Evolutionary conservation across 2,888 invertebrate genomes (phyloP).

Genomic region (Drosophila kuntzei): DNA sequence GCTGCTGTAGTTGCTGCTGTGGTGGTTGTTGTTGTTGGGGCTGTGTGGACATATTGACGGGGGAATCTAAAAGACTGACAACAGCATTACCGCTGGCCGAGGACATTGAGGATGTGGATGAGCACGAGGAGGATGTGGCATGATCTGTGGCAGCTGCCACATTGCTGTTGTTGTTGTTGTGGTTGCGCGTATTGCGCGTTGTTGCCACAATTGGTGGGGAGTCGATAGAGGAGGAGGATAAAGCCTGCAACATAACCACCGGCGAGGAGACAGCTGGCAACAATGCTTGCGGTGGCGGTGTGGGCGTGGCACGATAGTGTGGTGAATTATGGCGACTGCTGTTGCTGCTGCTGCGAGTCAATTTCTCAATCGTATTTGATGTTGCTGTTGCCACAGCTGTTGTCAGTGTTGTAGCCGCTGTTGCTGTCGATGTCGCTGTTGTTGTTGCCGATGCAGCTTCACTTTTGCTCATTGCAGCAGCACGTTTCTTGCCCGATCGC

Average conservation of each 20-base stretch:
- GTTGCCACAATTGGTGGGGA: constrained; percentile 55
- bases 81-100: constrained; percentile 41
- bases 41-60: constrained; percentile 73
- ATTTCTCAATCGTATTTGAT: constrained; percentile 59
- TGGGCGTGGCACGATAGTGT: constrained; percentile 65
- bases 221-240: constrained; percentile 65
- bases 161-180: constrained; percentile 38
- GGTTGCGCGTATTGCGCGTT: constrained; percentile 58
- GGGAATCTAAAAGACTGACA: constrained; percentile 59
- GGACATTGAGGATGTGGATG: constrained; percentile 56
- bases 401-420: constrained; percentile 23
- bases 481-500: constrained; percentile 84
- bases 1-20: constrained; percentile 48
- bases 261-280: constrained; percentile 67
- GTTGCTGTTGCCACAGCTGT: constrained; percentile 31
- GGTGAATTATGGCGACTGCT: constrained; percentile 64
- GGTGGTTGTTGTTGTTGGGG: constrained; percentile 46
- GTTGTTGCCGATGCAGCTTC: constrained; percentile 42
- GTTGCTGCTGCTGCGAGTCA: constrained; percentile 37
- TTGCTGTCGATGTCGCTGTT: constrained; percentile 12
- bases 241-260: constrained; percentile 73
- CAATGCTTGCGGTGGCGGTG: constrained; percentile 66
- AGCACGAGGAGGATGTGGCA: constrained; percentile 47
- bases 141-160: constrained; percentile 36
- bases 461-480: constrained; percentile 72